Base-by-base conservation (phyloP, 2,888 invertebrate species). In the Hydraecia micacea region DNA sequence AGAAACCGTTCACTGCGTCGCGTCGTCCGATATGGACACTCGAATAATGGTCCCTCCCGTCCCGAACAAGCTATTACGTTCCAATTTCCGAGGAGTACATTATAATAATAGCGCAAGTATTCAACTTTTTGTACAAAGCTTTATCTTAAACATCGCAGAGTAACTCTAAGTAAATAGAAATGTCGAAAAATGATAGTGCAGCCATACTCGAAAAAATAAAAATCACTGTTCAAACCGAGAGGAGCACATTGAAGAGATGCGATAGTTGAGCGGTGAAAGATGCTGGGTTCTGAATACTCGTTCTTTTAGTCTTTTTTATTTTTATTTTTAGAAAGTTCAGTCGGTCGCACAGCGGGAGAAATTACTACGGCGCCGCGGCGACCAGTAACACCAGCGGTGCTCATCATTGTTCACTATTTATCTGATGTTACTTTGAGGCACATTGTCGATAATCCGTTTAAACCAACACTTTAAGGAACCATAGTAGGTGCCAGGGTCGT, bases 261-360 rank as follows among this genome's bases (percentile, higher is more conserved):
- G 92, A 94, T 95, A 95, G 93, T 92, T 93, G 93, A 93, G 93
- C 94, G 95, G 96, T 96, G 96, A 97, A 96, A 96, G 96, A 96
- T 94, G 94, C 93, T 94, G 93, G 91, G 94, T 93, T 94, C 95
- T 93, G 94, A 95, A 94, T 94, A 94, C 91, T 93, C 91, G 94
- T 94, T 96, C 95, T 96, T 96, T 96, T 95, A 94, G 94, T 95
- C 93, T 94, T 93, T 90, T 94, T 95, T 94, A 94, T 94, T 94
- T 93, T 94, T 93, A 95, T 95, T 96, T 96, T 97, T 97, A 97
- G 97, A 97, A 97, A 97, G 97, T 96, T 94, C 93, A 93, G 95
- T 94, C 94, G 94, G 94, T 93, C 94, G 95, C 95, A 92, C 94
- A 86, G 94, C 95, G 92, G 93, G 96, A 94, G 96, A 97, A 96